Evolutionary conservation across 2,113 vertebrate genomes (phyloP).

Genomic region (Vireo altiloquus): DNA sequence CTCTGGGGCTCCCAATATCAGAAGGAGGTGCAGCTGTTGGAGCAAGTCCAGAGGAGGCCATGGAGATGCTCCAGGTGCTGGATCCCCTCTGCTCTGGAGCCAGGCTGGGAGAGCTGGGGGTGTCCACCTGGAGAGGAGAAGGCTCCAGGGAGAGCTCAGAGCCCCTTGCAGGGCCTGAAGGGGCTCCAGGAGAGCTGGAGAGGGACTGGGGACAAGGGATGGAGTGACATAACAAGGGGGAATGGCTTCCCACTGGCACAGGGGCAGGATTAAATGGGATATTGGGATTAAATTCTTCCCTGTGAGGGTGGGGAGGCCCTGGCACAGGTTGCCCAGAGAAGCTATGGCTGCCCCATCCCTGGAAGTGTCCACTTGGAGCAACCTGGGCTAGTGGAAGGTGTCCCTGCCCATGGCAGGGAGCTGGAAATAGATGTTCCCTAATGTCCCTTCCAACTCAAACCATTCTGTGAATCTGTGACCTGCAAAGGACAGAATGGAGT

Average conservation of each 20-base stretch:
- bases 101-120: background rate
- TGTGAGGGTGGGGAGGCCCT: background rate
- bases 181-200: background rate
- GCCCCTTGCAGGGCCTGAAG: fast-evolving
- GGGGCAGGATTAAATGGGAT: background rate
- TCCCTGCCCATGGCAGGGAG: background rate
- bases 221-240: background rate
- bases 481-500: background rate
- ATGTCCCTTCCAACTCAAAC: background rate
- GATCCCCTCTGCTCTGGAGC: background rate
- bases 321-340: background rate
- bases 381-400: background rate
- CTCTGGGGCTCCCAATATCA: background rate
- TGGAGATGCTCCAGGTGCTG: fast-evolving
- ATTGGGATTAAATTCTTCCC: background rate
- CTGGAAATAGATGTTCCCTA: background rate
- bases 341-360: background rate
- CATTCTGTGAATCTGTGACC: too few relatives aligned
- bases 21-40: background rate
- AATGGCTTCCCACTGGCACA: background rate
- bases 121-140: background rate
- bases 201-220: background rate
- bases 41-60: background rate
- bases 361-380: background rate
- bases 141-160: background rate